Evolutionary conservation across 2,888 invertebrate genomes (phyloP), one percentile per base, ranked within the genome.

Genomic region (Opisthograptis luteolata): DNA sequence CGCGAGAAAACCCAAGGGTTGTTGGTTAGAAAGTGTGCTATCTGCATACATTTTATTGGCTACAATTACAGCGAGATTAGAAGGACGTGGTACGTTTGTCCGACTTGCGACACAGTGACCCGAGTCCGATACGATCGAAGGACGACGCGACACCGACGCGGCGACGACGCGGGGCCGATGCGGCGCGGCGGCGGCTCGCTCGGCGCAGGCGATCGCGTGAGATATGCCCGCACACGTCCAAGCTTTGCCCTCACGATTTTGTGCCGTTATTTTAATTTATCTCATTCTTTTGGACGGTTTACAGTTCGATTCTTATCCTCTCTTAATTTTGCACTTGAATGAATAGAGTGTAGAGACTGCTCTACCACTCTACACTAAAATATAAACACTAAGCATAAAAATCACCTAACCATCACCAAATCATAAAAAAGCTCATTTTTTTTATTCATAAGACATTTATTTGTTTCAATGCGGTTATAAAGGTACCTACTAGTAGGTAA

Each of bases 171-270:
- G 35, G 31, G 27, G 15, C 37, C 48, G 48, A 41, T 48, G 49
- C 47, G 64, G 65, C 66, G 72, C 20, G 32, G 22, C 27, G 34
- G 34, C 6, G n/a, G n/a, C n/a, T n/a, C n/a, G 22, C 25, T 27
- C 22, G 3, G 13, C 30, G 42, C 9, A 14, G 13, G 5, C 62
- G 85, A 83, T 84, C 79, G 85, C 84, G 85, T 83, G 84, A 81
- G 85, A 84, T 84, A 78, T 67, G 64, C 61, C 57, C 66, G 71
- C 64, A 73, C 84, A 83, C 83, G 82, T 81, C 76, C 63, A 63
- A 44, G 45, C 49, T 47, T 43, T 68, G 68, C 67, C 68, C 79
- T 74, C 78, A 73, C 75, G 73, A 75, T 66, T 64, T 66, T 59
- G 63, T 39, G 58, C 73, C 71, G 73, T 73, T 75, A 73, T 66